phyloP scores from a whole-genome alignment of 1,140 invertebrate species.

The Cydia splendana region DNA sequence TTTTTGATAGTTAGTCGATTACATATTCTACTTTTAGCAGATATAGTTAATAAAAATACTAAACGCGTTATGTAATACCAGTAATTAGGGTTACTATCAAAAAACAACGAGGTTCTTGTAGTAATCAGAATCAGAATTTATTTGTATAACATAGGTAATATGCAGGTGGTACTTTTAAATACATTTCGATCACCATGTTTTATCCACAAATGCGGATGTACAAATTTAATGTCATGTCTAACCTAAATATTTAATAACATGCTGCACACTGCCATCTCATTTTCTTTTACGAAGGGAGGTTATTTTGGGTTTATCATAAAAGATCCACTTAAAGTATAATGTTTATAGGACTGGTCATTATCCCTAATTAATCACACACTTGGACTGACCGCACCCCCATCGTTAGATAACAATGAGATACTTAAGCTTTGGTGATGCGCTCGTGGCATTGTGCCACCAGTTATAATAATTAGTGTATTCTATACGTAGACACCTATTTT shows the following conservation, averaged over 20 bases:
- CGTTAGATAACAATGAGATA: slow-evolving; percentile 19
- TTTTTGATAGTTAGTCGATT: too few species aligned
- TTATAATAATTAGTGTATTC: not conserved
- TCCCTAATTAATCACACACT: slow-evolving; percentile 21
- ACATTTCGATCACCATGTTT: too few species aligned
- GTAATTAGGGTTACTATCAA: not conserved
- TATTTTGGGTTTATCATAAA: not conserved
- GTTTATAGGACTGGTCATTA: not conserved
- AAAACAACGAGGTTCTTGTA: not conserved
- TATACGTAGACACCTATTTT: too few species aligned
- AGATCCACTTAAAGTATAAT: not conserved
- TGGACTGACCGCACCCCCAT: not conserved
- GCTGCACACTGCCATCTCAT: not conserved
- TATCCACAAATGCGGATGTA: too few species aligned
- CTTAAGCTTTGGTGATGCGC: not conserved
- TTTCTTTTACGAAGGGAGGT: not conserved
- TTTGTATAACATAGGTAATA: too few species aligned
- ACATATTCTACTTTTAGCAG: too few species aligned
- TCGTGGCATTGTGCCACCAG: slow-evolving; percentile 4
- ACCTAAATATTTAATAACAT: too few species aligned
- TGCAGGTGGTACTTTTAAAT: too few species aligned
- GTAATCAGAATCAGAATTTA: not conserved
- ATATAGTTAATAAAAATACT: too few species aligned
- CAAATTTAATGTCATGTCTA: too few species aligned
- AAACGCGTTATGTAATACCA: not conserved